These are phyloP conservation scores for Cygnus atratus DNA, from an alignment of 2,113 vertebrate species.

Conservation along the genomic window DNA sequence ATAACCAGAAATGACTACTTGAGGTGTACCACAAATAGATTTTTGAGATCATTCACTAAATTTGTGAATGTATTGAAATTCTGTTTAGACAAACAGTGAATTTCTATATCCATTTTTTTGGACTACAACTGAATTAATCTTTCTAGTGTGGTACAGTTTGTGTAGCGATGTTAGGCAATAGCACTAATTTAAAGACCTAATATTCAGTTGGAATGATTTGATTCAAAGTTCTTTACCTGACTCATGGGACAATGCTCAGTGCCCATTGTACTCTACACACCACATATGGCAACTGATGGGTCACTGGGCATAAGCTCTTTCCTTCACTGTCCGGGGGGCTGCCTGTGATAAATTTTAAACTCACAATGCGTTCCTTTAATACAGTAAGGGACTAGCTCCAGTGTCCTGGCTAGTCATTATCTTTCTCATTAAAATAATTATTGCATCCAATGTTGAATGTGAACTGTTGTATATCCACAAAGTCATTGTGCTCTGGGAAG, in stretches of 20 bases:
- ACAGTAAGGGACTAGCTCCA: constrained; percentile 20
- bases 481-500: constrained; percentile 59
- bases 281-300: not conserved
- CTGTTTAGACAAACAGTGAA: not conserved
- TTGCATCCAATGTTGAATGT: not conserved
- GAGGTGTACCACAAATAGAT: not conserved
- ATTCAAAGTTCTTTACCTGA: not conserved
- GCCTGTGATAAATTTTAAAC: constrained; percentile 23
- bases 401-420: constrained; percentile 45
- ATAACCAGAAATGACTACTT: not conserved
- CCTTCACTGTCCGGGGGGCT: not conserved
- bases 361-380: constrained; percentile 40
- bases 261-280: not conserved
- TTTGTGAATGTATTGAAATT: not conserved
- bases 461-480: constrained; percentile 62
- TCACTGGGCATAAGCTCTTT: not conserved
- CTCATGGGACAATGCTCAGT: accelerated
- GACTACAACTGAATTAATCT: not conserved
- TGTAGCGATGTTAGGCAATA: not conserved
- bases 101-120: not conserved
- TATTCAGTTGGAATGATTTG: not conserved
- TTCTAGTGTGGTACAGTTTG: not conserved
- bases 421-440: constrained; percentile 70
- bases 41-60: not conserved
- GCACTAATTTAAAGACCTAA: not conserved